A percentile compares a stretch with the other conserved stretches of the same genome.
Conservation (phyloP, 2,797 vertebrate species). For the Anabas testudineus region DNA sequence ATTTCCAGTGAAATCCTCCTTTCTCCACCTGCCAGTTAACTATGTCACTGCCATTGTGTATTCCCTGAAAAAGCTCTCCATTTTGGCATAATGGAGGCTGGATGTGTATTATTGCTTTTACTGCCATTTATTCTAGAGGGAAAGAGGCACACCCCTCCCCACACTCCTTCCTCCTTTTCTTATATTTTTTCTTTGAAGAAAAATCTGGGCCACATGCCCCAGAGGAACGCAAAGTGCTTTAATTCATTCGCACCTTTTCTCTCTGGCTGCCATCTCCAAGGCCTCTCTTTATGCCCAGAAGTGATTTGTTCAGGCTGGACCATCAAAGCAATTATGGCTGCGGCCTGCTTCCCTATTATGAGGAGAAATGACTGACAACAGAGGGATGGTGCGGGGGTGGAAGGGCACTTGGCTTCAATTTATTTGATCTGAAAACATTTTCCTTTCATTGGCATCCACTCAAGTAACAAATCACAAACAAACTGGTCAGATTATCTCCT, state of each 20-base stretch:
- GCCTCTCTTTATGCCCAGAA: slow-evolving; percentile 96
- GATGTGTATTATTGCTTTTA: slow-evolving; percentile 91
- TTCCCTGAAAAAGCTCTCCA: slow-evolving; percentile 87
- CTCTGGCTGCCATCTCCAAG: slow-evolving; percentile 96
- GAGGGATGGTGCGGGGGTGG: slow-evolving; percentile 74
- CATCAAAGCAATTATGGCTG: slow-evolving; percentile 99
- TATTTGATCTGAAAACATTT: slow-evolving; percentile 80
- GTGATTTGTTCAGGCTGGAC: slow-evolving; percentile 98
- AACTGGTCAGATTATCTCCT: slow-evolving; percentile 63
- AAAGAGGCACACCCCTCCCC: slow-evolving; percentile 72
- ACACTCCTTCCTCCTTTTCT: slow-evolving; percentile 75
- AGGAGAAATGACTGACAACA: slow-evolving; percentile 97
- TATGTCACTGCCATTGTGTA: slow-evolving; percentile 91
- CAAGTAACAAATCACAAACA: slow-evolving; percentile 76
- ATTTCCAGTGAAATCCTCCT: slow-evolving; percentile 93
- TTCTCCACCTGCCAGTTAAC: slow-evolving; percentile 97
- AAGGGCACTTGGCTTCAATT: slow-evolving; percentile 83
- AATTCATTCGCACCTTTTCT: slow-evolving; percentile 99
- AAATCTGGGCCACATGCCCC: slow-evolving; percentile 99
- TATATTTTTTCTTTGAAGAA: slow-evolving; percentile 87
- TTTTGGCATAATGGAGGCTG: slow-evolving; percentile 88
- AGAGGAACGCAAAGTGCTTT: slow-evolving; percentile 96
- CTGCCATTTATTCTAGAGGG: slow-evolving; percentile 86
- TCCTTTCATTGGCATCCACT: slow-evolving; percentile 71
- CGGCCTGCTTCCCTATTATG: slow-evolving; percentile 94